These are phyloP conservation scores for Lytechinus variegatus DNA, from an alignment of 35 echinoderm and acorn worm genomes.

Conservation along the genomic window DNA sequence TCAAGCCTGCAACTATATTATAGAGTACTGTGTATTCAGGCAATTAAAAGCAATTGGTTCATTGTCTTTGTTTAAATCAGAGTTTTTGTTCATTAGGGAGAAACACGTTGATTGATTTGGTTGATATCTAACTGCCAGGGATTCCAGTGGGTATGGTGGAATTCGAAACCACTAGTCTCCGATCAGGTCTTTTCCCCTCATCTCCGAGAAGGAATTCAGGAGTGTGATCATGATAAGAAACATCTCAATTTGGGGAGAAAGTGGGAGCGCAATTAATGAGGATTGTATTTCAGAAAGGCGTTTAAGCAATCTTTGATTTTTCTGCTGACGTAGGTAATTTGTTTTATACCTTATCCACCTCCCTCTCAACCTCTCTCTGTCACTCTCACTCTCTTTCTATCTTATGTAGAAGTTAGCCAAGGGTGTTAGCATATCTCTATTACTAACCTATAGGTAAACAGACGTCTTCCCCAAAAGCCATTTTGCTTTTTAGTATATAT, in stretches of 20 bases:
- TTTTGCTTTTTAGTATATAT: not conserved
- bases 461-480: not conserved
- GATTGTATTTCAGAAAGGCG: slow-evolving; percentile 37
- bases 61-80: not conserved
- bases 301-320: slow-evolving; percentile 47
- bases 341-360: not conserved
- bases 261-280: not conserved
- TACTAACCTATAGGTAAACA: slow-evolving; percentile 50
- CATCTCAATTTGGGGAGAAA: not conserved
- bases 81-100: slow-evolving; percentile 22
- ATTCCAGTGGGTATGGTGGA: not conserved
- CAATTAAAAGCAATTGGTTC: slow-evolving; percentile 6
- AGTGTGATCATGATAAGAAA: not conserved
- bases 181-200: not conserved
- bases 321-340: slow-evolving; percentile 40
- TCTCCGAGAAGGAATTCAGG: not conserved
- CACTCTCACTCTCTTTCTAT: not conserved
- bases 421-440: not conserved
- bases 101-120: slow-evolving; percentile 39
- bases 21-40: not conserved
- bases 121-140: slow-evolving; percentile 25
- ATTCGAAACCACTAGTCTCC: not conserved
- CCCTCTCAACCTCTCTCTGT: not conserved
- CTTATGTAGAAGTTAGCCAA: not conserved
- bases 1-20: not conserved